phyloP scores from a whole-genome alignment of 2,797 vertebrate genomes.

The Heterohyrax brucei region DNA sequence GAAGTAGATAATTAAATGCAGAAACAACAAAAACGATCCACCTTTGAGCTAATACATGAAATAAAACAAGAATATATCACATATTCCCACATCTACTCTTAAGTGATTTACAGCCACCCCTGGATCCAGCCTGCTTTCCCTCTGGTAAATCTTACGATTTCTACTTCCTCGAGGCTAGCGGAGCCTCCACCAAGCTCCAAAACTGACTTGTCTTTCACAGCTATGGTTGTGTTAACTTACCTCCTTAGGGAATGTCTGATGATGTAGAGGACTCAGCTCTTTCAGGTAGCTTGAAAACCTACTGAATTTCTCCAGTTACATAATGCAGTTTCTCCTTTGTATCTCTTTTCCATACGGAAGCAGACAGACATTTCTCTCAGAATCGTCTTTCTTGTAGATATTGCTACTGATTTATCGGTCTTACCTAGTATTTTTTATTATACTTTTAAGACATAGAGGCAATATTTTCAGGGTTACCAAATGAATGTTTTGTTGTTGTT shows the following conservation, averaged over 20 bases:
- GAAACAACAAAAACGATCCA: background rate
- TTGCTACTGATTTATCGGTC: background rate
- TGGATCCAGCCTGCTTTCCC: background rate
- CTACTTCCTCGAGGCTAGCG: background rate
- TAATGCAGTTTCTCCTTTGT: background rate
- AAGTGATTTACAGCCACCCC: fast-evolving
- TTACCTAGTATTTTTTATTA: background rate
- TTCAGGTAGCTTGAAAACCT: background rate
- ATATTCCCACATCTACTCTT: background rate
- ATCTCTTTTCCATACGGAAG: background rate
- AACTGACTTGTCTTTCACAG: background rate
- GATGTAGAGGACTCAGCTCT: background rate
- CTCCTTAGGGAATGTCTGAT: background rate
- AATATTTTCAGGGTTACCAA: slow-evolving; percentile 3
- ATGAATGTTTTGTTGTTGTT: background rate
- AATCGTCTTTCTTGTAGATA: background rate
- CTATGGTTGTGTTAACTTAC: background rate
- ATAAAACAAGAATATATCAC: background rate
- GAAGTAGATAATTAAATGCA: background rate
- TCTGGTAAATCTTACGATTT: background rate
- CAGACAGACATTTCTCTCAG: background rate
- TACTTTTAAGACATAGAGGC: background rate
- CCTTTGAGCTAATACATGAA: background rate
- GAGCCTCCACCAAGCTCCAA: background rate
- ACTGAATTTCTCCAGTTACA: background rate